Evolutionary conservation across 2,797 vertebrate species (phyloP), one percentile per base, ranked within the genome.

Genomic region (Denticeps clupeoides): DNA sequence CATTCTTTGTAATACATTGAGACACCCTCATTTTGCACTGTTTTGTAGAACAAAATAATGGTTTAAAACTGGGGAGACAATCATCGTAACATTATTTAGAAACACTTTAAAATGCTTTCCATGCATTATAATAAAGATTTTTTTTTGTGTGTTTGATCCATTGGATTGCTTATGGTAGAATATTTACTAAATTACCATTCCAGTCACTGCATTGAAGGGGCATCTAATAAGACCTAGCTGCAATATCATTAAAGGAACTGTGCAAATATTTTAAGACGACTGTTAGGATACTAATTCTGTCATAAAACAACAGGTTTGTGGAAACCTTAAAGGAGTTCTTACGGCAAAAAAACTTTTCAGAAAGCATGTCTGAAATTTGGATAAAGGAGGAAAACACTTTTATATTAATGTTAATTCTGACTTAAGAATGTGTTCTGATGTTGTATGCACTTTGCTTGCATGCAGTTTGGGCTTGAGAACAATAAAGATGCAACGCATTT

Each of bases 391-490:
- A n/a, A n/a, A n/a, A n/a, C n/a, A n/a, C n/a, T 58, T 67, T 62
- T 55, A 40, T 63, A 40, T 59, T 35, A 44, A 38, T 28, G 37
- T 52, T n/a, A 53, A 40, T 40, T 15, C 19, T 47, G 47, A 47
- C 8, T n/a, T n/a, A n/a, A 42, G 16, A 29, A 51, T 41, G 42
- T 52, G 53, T 49, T 51, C 60, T 58, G 44, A 60, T 49, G 48
- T 45, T 22, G 43, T 43, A 48, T n/a, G n/a, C n/a, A n/a, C n/a
- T n/a, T n/a, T n/a, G n/a, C n/a, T n/a, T 79, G 80, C 80, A 82
- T 81, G 78, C 65, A 63, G 66, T 77, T 64, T 64, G 73, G 67
- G 61, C 67, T 71, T 62, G 75, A 60, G 70, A 63, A 69, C 67
- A 73, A 73, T 67, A 65, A 76, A 69, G 66, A 57, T 69, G 63